phyloP scores from a whole-genome alignment of 2,888 invertebrate species.

The Drosophila quasianomalipes region DNA sequence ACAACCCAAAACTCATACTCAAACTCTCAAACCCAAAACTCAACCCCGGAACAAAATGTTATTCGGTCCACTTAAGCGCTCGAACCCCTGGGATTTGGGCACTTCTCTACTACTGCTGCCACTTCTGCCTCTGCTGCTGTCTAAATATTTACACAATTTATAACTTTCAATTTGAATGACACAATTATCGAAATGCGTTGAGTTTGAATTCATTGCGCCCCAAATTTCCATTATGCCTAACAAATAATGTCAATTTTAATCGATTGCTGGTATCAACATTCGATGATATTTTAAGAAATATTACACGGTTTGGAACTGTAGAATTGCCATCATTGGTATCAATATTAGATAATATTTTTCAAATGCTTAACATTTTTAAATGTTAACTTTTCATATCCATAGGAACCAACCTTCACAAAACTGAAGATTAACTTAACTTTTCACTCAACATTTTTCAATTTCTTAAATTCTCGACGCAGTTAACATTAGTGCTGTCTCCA shows the following conservation, averaged over 20 bases:
- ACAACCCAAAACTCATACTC: constrained; percentile 15
- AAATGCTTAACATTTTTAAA: accelerated
- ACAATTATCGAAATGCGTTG: constrained; percentile 62
- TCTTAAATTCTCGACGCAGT: not conserved
- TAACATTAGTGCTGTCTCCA: not conserved
- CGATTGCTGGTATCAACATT: not conserved
- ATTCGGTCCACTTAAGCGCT: constrained; percentile 52
- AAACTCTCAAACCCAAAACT: constrained; percentile 5
- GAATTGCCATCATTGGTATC: no score
- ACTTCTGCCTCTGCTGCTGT: constrained; percentile 42
- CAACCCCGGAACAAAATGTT: constrained; percentile 34
- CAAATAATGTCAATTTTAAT: not conserved
- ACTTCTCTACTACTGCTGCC: constrained; percentile 26
- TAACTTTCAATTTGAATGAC: constrained; percentile 73
- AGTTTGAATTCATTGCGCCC: constrained; percentile 18
- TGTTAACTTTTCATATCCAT: not conserved
- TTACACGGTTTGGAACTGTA: not conserved
- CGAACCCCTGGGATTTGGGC: constrained; percentile 58
- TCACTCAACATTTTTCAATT: not conserved
- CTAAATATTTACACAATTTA: constrained; percentile 80
- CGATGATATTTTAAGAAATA: not conserved
- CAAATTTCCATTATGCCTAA: constrained; percentile 26
- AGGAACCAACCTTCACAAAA: not conserved
- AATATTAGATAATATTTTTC: not conserved
- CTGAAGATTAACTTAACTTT: not conserved